Evolutionary conservation across 2,113 vertebrate genomes (phyloP).

Genomic region (Carettochelys insculpta): DNA sequence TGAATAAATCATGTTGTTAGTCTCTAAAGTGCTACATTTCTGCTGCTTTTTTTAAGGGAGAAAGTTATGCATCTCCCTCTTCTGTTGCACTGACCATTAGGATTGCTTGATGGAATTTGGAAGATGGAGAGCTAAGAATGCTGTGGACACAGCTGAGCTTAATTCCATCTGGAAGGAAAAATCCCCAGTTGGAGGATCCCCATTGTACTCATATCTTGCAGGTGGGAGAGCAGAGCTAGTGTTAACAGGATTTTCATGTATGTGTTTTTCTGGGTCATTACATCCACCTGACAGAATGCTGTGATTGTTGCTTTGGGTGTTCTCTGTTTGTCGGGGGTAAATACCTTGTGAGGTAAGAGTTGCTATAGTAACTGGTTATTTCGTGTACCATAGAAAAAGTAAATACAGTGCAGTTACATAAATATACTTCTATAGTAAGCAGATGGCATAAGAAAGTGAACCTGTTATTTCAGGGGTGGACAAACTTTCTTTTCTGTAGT

Average conservation of each 20-base stretch:
- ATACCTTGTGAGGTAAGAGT: neutral
- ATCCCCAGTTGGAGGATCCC: neutral
- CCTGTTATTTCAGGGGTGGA: neutral
- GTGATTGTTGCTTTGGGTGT: neutral
- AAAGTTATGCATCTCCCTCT: neutral
- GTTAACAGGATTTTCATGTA: neutral
- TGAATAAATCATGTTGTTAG: too few species aligned
- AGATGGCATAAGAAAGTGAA: neutral
- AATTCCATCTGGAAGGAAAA: neutral
- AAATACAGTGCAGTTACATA: slow-evolving; percentile 19
- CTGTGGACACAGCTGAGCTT: too few species aligned
- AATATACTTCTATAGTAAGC: neutral
- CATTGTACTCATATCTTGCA: neutral
- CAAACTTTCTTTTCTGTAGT: neutral
- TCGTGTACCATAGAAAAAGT: slow-evolving; percentile 20
- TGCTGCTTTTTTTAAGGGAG: neutral
- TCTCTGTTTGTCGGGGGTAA: neutral
- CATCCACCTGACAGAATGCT: neutral
- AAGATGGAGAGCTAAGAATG: too few species aligned
- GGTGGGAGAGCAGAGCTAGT: neutral
- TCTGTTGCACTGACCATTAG: neutral
- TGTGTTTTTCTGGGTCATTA: neutral
- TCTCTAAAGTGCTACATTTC: too few species aligned
- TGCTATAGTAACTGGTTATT: neutral
- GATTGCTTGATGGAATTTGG: too few species aligned